Percentiles rank a stretch among this genome's conserved stretches.
These are phyloP conservation scores for Mellilla xanthometata DNA, from an alignment of 2,888 invertebrate species.

Conservation along the genomic window DNA sequence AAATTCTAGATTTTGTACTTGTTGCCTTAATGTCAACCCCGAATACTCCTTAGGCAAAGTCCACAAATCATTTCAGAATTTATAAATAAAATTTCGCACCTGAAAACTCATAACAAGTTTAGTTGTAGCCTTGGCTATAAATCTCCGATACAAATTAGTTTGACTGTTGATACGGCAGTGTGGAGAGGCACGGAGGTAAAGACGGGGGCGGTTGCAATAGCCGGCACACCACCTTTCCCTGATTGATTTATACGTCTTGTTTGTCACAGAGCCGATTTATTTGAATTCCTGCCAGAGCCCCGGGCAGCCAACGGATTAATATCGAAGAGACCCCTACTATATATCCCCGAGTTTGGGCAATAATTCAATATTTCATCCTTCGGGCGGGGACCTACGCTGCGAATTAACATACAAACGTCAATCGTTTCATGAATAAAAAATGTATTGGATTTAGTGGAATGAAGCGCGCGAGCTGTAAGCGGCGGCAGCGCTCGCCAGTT, in stretches of 20 bases:
- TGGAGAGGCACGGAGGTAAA: slow-evolving; percentile 33
- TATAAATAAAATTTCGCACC: slow-evolving; percentile 64
- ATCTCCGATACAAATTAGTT: slow-evolving; percentile 77
- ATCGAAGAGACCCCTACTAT: slow-evolving; percentile 73
- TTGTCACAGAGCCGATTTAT: slow-evolving; percentile 81
- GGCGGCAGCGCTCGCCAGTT: slow-evolving; percentile 57
- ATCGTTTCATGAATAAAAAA: slow-evolving; percentile 83
- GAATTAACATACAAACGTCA: slow-evolving; percentile 83
- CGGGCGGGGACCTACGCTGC: slow-evolving; percentile 72
- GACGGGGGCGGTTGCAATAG: slow-evolving; percentile 58
- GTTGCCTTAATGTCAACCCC: no score
- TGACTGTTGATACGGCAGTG: slow-evolving; percentile 55
- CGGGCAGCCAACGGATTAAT: slow-evolving; percentile 79
- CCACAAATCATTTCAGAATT: slow-evolving; percentile 64
- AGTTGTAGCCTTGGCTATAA: slow-evolving; percentile 73
- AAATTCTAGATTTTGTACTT: no score
- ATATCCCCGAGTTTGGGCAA: slow-evolving; percentile 78
- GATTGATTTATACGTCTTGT: slow-evolving; percentile 84
- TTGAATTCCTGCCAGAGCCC: slow-evolving; percentile 79
- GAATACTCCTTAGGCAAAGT: slow-evolving; percentile 22
- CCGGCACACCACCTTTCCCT: slow-evolving; percentile 76
- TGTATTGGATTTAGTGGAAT: slow-evolving; percentile 81
- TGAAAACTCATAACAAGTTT: slow-evolving; percentile 76
- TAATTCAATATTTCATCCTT: slow-evolving; percentile 82
- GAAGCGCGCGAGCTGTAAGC: slow-evolving; percentile 65